Percentiles rank a stretch among this genome's conserved stretches.
phyloP scores from a whole-genome alignment of 2,113 vertebrate species.

The Channa maculata region DNA sequence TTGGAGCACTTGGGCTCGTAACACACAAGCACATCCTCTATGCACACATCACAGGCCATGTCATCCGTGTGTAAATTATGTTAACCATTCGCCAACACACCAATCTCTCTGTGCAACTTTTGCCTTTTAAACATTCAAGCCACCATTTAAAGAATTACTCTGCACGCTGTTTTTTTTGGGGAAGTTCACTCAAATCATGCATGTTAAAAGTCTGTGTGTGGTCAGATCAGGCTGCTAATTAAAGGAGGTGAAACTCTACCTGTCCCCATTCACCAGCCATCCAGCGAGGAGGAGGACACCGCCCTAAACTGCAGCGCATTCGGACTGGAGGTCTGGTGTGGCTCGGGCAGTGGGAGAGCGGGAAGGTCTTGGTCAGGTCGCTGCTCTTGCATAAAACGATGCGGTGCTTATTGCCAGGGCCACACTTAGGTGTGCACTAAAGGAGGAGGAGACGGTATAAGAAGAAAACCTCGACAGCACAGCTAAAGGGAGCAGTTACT shows the following conservation, averaged over 20 bases:
- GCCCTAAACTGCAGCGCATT: slow-evolving; percentile 93
- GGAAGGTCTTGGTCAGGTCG: slow-evolving; percentile 94
- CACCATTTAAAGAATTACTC: slow-evolving; percentile 45
- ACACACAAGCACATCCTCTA: not conserved
- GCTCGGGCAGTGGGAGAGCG: slow-evolving; percentile 88
- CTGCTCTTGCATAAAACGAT: slow-evolving; percentile 97
- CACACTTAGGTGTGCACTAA: slow-evolving; percentile 92
- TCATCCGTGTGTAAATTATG: slow-evolving; percentile 78
- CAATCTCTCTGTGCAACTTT: slow-evolving; percentile 29
- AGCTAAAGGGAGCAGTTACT: not conserved
- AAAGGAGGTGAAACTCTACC: slow-evolving; percentile 78
- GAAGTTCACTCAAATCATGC: not conserved
- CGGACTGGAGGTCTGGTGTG: slow-evolving; percentile 92
- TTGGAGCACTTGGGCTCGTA: slow-evolving; percentile 33
- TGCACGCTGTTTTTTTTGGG: not conserved
- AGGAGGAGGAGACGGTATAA: not conserved
- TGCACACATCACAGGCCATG: slow-evolving; percentile 56
- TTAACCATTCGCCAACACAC: slow-evolving; percentile 65
- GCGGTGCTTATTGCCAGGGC: slow-evolving; percentile 96
- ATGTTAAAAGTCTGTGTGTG: not conserved
- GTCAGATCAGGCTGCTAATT: not conserved
- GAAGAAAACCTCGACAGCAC: not conserved
- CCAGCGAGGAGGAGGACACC: slow-evolving; percentile 96
- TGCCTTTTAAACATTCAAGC: slow-evolving; percentile 19
- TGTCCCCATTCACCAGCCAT: slow-evolving; percentile 97